Percentiles rank a stretch among this genome's conserved stretches.
These are phyloP conservation scores for Panthera leo DNA, from an alignment of 2,113 vertebrate genomes.

Conservation along the genomic window DNA sequence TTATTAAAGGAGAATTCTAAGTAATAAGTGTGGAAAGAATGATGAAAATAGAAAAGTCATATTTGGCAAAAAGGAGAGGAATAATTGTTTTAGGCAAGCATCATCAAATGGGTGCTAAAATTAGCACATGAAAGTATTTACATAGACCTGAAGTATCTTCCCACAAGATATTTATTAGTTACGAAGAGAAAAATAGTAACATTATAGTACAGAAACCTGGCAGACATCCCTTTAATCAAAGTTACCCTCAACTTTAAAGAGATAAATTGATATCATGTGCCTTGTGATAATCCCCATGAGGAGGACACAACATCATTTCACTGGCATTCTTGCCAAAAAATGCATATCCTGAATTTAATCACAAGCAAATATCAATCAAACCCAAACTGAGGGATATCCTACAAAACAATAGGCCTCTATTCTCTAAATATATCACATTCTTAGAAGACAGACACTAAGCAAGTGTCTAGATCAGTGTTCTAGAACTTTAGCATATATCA, in stretches of 20 bases:
- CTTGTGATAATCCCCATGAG: background rate
- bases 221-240: background rate
- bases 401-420: background rate
- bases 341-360: background rate
- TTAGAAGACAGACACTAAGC: background rate
- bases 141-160: background rate
- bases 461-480: background rate
- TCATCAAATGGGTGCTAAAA: background rate
- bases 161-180: background rate
- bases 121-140: background rate
- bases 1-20: background rate
- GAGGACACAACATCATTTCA: background rate
- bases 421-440: background rate
- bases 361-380: background rate
- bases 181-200: conserved; percentile 1
- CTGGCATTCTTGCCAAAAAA: background rate
- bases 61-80: background rate
- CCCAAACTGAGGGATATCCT: background rate
- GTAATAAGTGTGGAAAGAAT: background rate
- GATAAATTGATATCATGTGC: background rate
- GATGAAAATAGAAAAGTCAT: background rate
- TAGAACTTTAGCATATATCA: background rate
- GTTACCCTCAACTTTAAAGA: background rate
- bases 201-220: background rate
- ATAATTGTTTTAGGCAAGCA: background rate